Evolutionary conservation across 2,113 vertebrate species (phyloP), one percentile per base, ranked within the genome.

Genomic region (Origma solitaria): DNA sequence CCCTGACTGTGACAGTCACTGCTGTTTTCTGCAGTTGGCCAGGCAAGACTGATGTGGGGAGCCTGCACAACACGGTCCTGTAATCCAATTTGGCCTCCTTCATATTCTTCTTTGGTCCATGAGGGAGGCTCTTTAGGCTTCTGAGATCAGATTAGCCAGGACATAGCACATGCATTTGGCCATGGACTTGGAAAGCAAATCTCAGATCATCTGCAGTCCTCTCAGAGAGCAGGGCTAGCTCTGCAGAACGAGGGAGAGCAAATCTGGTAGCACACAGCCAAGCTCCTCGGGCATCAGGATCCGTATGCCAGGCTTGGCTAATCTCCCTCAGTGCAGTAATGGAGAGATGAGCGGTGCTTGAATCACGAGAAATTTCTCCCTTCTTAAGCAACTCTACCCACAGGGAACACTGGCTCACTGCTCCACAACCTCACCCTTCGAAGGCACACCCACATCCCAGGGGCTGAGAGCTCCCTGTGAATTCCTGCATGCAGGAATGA

Each of bases 161-260:
- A 71, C 50, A 90, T 5, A 88, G 71, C 44, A 50, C 22, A 53
- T 9, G 18, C 51, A 64, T 88, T 91, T 42, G 77, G 93, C 86
- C 70, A 77, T 14, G 0, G 3, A 50, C 68, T 82, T 65, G 37
- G 90, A 92, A 85, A 94, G 78, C 33, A 87, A 73, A 91, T 45
- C 86, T 92, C 51, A 92, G 80, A 76, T 61, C 19, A 75, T 37
- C 10, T 72, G 70, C 90, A 94, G 92, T 69, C 92, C 80, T 88
- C 88, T 51, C 92, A 64, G 90, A 71, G 25, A 88, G 42, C 64
- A 70, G 57, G 17, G 45, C 33, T 75, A 11, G 72, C 72, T 94
- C 60, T 70, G 54, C 71, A 75, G 54, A 84, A 66, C 4, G 8
- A 72, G 40, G 37, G 45, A 91, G 18, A 86, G 62, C 25, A 61